Base-by-base conservation (phyloP, 2,888 invertebrate species). In the Alloplasta piceator region DNA sequence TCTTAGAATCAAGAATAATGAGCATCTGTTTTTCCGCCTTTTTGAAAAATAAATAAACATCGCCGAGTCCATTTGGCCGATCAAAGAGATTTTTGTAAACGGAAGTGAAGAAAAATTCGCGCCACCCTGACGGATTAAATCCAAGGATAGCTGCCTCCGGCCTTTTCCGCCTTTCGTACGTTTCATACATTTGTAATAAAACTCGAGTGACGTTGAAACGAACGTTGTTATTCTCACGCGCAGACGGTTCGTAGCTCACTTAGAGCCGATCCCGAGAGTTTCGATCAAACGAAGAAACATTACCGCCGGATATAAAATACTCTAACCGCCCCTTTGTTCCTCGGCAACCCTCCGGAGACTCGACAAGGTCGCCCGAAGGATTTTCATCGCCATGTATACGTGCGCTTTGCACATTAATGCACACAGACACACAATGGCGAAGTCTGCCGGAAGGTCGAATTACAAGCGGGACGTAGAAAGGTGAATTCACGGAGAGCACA, bases 301-400 rank as follows among this genome's bases (percentile, higher is more conserved):
- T 61, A 48, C 50, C 39, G 66, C 43, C 78, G 78, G 39, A 71
- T 75, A 64, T 71, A 64, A 52, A 71, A 56, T 12, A 60, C 52
- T 26, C 26, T 26, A 26, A 26, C 26, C 26, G 26, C 26, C 26
- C 26, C 26, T 39, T 26, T 58, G 38, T n/a, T 48, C 16, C n/a
- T 67, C 39, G 6, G 10, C 38, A 38, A 36, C 39, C 46, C 63
- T 36, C 10, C 5, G 14, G n/a, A n/a, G 55, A 66, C 38, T 72
- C 39, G 55, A 36, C 75, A 76, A 80, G 67, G 80, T 76, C 66
- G 67, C 48, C 52, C 36, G 50, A 56, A 76, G 71, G 61, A 71
- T 52, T 61, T 43, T 55, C 60, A 41, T 50, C 74, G 60, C n/a
- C 60, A 14, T 12, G 6, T 50, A 36, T 16, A 39, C 60, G 48